Conservation (phyloP, 2,797 vertebrate genomes). For the Scolopax bukidnonensis region DNA sequence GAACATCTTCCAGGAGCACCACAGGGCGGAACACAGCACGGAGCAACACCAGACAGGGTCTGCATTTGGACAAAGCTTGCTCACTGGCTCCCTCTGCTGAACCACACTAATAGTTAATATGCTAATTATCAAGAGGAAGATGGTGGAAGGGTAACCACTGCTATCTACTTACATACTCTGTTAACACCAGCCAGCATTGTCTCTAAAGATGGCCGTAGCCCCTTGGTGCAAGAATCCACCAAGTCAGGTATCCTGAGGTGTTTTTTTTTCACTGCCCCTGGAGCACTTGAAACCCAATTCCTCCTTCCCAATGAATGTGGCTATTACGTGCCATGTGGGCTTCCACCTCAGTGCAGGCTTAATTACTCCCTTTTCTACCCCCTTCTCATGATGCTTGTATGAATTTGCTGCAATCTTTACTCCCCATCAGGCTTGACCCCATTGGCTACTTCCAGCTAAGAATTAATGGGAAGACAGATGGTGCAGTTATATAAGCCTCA, state of each 20-base stretch:
- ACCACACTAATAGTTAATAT: fast-evolving
- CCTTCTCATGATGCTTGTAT: background rate
- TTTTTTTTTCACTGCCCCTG: background rate
- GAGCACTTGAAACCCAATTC: background rate
- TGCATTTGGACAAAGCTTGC: background rate
- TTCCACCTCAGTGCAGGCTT: fast-evolving
- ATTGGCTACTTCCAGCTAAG: background rate
- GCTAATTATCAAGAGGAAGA: background rate
- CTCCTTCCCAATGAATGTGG: fast-evolving
- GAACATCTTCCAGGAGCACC: background rate
- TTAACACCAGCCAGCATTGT: background rate
- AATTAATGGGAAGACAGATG: conserved; percentile 55
- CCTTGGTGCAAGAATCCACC: fast-evolving
- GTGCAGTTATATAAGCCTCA: conserved; percentile 43
- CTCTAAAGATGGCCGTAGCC: fast-evolving
- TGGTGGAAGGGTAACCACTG: background rate
- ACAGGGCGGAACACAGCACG: background rate
- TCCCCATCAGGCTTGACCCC: background rate
- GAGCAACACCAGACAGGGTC: fast-evolving
- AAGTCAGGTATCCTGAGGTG: background rate
- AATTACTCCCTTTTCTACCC: background rate
- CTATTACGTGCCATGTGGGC: fast-evolving
- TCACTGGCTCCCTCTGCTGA: conserved; percentile 48
- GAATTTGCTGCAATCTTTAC: background rate
- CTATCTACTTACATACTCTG: fast-evolving